A percentile compares a stretch with the other conserved stretches of the same genome.
Conservation (phyloP, 2,888 invertebrate species). For the Lepidonotus clava region DNA sequence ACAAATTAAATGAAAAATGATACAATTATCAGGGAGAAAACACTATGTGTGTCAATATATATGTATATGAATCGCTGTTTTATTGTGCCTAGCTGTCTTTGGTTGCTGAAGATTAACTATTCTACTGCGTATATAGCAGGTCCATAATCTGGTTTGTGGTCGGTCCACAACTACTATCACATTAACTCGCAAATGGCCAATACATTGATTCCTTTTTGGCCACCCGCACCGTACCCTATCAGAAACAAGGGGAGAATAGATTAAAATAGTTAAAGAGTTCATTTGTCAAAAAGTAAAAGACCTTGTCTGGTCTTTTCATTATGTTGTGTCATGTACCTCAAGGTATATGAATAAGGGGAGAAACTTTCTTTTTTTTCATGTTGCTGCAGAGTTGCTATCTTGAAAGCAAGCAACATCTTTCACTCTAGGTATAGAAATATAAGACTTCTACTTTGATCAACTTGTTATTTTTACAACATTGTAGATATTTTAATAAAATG, state of each 20-base stretch:
- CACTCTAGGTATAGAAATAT: constrained; percentile 50
- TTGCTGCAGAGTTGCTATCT: not conserved
- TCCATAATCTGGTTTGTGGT: no score
- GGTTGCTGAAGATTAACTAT: not conserved
- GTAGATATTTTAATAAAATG: constrained; percentile 60
- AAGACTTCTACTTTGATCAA: constrained; percentile 54
- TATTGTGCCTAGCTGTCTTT: constrained; percentile 25
- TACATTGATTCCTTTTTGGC: not conserved
- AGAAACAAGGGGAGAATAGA: not conserved
- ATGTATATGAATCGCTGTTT: not conserved
- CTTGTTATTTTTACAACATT: constrained; percentile 60
- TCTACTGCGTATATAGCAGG: no score
- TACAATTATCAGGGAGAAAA: constrained; percentile 31
- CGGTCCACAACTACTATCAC: not conserved
- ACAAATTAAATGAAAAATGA: not conserved
- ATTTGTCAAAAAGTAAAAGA: no score
- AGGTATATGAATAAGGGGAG: no score
- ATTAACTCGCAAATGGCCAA: not conserved
- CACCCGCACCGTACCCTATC: not conserved
- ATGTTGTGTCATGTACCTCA: not conserved
- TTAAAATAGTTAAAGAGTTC: no score
- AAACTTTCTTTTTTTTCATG: not conserved
- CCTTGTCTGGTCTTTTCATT: no score
- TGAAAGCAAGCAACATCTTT: constrained; percentile 6
- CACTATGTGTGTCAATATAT: constrained; percentile 26